phyloP scores from a whole-genome alignment of 2,113 vertebrate genomes.

The Gambusia affinis region DNA sequence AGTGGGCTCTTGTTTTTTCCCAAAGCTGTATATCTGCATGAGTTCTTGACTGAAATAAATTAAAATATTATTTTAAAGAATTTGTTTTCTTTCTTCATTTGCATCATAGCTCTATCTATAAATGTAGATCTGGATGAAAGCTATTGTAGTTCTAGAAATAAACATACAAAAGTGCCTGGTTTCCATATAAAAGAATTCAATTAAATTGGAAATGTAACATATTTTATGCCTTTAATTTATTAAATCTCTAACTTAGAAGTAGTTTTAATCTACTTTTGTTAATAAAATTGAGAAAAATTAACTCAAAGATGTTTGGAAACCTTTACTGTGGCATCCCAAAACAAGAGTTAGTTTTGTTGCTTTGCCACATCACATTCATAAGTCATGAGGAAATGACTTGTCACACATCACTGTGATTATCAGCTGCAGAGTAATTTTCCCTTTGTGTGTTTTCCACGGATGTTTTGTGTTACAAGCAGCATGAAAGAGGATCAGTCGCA shows the following conservation, averaged over 20 bases:
- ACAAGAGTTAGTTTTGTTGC: background rate
- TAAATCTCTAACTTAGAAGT: too few relatives aligned
- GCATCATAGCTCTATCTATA: background rate
- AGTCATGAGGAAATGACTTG: conserved; percentile 16
- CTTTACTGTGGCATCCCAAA: background rate
- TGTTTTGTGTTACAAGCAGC: conserved; percentile 15
- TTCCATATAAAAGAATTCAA: too few relatives aligned
- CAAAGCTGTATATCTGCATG: too few relatives aligned
- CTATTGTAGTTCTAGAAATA: background rate
- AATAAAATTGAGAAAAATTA: too few relatives aligned
- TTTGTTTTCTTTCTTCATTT: background rate
- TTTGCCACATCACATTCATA: background rate
- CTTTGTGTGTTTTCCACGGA: conserved; percentile 34
- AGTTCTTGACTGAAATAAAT: too few relatives aligned
- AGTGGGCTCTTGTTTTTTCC: too few relatives aligned
- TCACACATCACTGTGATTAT: conserved; percentile 25
- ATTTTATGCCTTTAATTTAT: too few relatives aligned
- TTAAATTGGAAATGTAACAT: too few relatives aligned
- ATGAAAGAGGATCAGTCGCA: conserved; percentile 55
- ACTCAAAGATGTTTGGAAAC: background rate
- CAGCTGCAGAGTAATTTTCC: conserved; percentile 53
- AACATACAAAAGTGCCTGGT: too few relatives aligned
- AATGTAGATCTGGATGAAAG: background rate
- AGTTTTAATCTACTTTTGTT: too few relatives aligned
- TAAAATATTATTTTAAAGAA: too few relatives aligned